phyloP scores from a whole-genome alignment of 1,140 invertebrate genomes.

The Nasonia giraulti region DNA sequence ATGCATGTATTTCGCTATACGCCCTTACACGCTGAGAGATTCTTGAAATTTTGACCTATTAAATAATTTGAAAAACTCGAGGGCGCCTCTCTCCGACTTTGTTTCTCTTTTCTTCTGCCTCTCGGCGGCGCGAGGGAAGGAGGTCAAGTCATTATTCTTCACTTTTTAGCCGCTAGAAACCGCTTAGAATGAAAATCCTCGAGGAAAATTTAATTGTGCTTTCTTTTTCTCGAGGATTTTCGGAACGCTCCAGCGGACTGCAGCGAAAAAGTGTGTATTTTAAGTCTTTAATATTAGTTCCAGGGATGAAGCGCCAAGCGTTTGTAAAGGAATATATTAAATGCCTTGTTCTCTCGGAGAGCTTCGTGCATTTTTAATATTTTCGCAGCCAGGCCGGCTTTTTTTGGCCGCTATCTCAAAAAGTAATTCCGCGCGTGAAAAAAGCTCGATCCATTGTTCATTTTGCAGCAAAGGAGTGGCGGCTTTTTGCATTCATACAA shows the following conservation, averaged over 20 bases:
- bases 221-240: constrained; percentile 15
- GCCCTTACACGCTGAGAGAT: no score
- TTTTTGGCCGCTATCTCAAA: background rate
- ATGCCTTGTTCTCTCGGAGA: background rate
- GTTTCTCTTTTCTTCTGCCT: background rate
- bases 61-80: constrained; percentile 12
- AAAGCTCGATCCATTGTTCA: background rate
- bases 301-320: background rate
- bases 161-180: background rate
- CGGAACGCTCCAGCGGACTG: constrained; percentile 19
- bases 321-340: constrained; percentile 31
- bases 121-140: background rate
- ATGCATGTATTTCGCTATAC: no score
- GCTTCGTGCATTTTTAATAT: constrained; percentile 26
- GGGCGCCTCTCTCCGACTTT: background rate
- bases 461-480: background rate
- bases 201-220: constrained; percentile 35
- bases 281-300: constrained; percentile 16
- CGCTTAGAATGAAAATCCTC: constrained; percentile 24
- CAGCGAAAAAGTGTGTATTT: constrained; percentile 26
- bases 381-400: background rate
- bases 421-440: background rate
- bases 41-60: background rate
- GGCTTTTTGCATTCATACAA: no score
- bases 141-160: constrained; percentile 20